Conservation (phyloP, 53 echinoderm and acorn worm genomes). For the Paracentrotus lividus region DNA sequence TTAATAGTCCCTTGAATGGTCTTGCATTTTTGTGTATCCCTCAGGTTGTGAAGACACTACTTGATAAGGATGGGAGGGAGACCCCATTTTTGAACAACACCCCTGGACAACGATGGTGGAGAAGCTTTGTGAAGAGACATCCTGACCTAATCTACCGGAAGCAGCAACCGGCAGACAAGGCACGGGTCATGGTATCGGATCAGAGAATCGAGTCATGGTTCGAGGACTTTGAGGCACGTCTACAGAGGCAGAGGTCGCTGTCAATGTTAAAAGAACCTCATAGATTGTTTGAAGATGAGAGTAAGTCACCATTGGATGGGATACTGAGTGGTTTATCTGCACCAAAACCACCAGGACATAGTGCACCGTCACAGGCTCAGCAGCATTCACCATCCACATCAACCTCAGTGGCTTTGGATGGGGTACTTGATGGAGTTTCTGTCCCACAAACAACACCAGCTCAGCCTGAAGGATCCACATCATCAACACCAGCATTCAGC, state of each 20-base stretch:
- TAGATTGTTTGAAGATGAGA: neutral
- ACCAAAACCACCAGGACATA: neutral
- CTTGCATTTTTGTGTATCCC: neutral
- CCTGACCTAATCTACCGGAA: slow-evolving; percentile 27
- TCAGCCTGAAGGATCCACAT: neutral
- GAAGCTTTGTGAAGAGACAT: slow-evolving; percentile 47
- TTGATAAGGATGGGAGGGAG: slow-evolving; percentile 65
- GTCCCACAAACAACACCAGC: no score
- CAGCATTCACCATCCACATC: neutral
- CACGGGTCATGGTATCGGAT: neutral
- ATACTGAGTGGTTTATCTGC: neutral
- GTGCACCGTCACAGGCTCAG: no score
- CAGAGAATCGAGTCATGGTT: slow-evolving; percentile 6
- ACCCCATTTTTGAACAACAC: slow-evolving; percentile 66
- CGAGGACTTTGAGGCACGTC: slow-evolving; percentile 1
- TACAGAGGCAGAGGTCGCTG: slow-evolving; percentile 11
- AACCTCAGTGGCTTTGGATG: neutral
- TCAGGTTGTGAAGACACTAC: slow-evolving; percentile 49
- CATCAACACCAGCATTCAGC: neutral
- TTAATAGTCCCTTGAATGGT: neutral
- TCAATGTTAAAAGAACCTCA: neutral
- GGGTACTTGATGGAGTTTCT: neutral
- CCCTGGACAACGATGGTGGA: slow-evolving; percentile 63
- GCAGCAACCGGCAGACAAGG: neutral
- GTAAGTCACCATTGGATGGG: neutral